These are phyloP conservation scores for Colaptes auratus DNA, from an alignment of 2,113 vertebrate genomes.

Conservation along the genomic window DNA sequence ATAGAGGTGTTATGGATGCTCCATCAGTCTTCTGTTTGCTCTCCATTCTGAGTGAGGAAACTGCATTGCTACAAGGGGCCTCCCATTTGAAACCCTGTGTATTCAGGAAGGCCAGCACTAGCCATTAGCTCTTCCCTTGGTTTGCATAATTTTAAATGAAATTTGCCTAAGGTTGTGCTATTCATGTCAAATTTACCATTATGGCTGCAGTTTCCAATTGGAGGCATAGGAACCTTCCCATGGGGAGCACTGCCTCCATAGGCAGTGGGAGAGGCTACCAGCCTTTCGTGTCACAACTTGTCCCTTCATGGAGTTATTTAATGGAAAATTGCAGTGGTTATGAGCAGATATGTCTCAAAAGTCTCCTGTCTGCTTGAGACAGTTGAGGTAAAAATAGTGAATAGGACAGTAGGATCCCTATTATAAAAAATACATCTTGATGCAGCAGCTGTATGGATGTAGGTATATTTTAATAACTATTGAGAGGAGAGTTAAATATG, in stretches of 20 bases:
- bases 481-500: not conserved
- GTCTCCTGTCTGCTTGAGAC: not conserved
- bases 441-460: not conserved
- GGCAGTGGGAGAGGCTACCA: not conserved
- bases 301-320: fast-evolving
- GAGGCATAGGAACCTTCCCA: not conserved
- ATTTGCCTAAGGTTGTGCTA: not conserved
- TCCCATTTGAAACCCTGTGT: not conserved
- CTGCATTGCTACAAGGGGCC: not conserved
- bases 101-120: not conserved
- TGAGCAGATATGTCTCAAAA: not conserved
- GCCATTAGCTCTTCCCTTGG: not conserved
- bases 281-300: not conserved
- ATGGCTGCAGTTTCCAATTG: fast-evolving
- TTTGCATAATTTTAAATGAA: not conserved
- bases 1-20: not conserved
- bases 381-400: fast-evolving
- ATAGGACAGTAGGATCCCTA: not conserved
- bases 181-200: not conserved
- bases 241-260: not conserved
- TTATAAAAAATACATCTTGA: not conserved
- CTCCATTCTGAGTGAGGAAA: not conserved
- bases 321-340: not conserved
- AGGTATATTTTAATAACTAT: not conserved
- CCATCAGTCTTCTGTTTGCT: not conserved